Evolutionary conservation across 30 jellyfish, hydroid and myxozoan species (phyloP).

Genomic region (Aurelia aurita complex sp. Pacific): DNA sequence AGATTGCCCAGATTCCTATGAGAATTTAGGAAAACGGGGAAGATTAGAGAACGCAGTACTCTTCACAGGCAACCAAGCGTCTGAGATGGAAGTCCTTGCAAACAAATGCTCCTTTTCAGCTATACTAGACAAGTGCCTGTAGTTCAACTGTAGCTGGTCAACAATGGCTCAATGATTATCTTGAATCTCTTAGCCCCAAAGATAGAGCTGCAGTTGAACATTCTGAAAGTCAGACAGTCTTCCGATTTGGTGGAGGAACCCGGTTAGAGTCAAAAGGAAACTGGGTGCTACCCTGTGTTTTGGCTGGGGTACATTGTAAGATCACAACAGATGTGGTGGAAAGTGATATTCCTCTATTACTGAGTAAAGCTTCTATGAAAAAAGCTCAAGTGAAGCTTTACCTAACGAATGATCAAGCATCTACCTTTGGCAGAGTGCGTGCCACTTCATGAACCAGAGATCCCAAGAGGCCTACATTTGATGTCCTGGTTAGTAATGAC

Average conservation of each 20-base stretch:
- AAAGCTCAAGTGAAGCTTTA: conserved; percentile 23
- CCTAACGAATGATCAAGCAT: conserved; percentile 35
- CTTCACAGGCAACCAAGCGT: conserved; percentile 15
- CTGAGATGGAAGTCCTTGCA: conserved; percentile 16
- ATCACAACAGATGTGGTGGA: conserved; percentile 23
- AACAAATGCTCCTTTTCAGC: conserved; percentile 20
- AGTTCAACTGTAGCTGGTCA: conserved; percentile 47
- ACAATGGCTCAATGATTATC: conserved; percentile 37
- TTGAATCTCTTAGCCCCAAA: background rate
- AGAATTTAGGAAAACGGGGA: conserved; percentile 5
- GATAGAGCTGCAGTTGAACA: conserved; percentile 1
- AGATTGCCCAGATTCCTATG: conserved; percentile 40
- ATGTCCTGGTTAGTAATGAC: background rate
- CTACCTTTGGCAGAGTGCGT: conserved; percentile 26
- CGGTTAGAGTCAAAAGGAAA: conserved; percentile 20
- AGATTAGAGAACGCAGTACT: background rate
- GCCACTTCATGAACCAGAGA: conserved; percentile 10
- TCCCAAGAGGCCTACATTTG: background rate
- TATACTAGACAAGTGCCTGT: conserved; percentile 38
- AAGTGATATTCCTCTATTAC: conserved; percentile 33
- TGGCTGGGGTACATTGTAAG: conserved; percentile 8
- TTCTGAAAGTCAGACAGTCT: conserved; percentile 17
- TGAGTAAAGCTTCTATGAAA: conserved; percentile 28
- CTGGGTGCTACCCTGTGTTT: conserved; percentile 7
- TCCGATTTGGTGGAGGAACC: conserved; percentile 37